Evolutionary conservation across 2,113 vertebrate genomes (phyloP), one percentile per base, ranked within the genome.

Genomic region (Stegastes partitus): DNA sequence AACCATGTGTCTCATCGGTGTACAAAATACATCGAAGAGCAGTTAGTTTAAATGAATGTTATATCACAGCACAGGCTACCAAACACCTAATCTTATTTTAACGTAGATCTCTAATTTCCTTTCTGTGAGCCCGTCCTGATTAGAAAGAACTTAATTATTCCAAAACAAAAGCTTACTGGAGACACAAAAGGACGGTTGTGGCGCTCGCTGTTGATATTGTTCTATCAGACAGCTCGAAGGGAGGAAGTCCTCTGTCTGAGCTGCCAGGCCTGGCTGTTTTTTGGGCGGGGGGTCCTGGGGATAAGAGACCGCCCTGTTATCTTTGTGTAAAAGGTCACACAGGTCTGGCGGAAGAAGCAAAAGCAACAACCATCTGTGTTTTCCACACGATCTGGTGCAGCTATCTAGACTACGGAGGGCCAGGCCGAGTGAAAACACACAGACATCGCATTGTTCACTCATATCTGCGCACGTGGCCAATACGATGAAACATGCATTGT

Each of bases 271-370:
- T 55, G 53, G 42, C 54, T 78, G 66, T 83, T 90, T 87, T 83
- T 57, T 62, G 82, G 74, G 45, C 3, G 1, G 8, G 28, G 31
- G 44, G 63, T 2, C 5, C 14, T 28, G 54, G 61, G 89, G 84
- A 88, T 89, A 90, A 91, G 80, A 90, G 80, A 57, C 71, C n/a
- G 70, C 74, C 67, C 73, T 81, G 77, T 90, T 90, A 92, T 92
- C 90, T 92, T 84, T 92, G 84, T 91, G 85, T 85, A 86, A 89
- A 86, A 91, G 85, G 89, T 92, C 89, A 90, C 80, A 75, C 74
- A 85, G 86, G 84, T 90, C 87, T 87, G 75, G 77, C 69, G 82
- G 86, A 89, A 92, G 86, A 91, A 88, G 82, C 77, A 87, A 93
- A 91, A 92, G 86, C 83, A 91, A 86, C 85, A 85, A 73, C 83